Percentiles rank a stretch among this genome's conserved stretches.
phyloP scores from a whole-genome alignment of 2,888 invertebrate species.

The Heliconius hortense region DNA sequence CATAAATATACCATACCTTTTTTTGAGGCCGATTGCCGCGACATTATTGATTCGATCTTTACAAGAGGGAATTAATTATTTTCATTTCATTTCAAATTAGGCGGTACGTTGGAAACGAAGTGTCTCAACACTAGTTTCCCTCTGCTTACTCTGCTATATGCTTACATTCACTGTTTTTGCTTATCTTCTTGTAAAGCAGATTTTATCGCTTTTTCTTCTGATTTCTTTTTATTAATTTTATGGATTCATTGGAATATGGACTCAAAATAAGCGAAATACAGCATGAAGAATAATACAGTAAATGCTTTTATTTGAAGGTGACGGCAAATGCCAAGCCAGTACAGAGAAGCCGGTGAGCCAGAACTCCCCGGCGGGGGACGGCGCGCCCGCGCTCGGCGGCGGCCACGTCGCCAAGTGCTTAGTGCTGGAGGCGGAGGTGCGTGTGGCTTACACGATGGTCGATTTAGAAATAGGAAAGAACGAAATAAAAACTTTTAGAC shows the following conservation, averaged over 20 bases:
- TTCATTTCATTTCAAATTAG: too few species aligned
- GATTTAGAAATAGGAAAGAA: too few species aligned
- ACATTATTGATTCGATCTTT: too few species aligned
- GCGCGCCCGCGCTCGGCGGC: constrained; percentile 53
- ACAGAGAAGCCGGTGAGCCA: constrained; percentile 53
- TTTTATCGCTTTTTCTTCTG: neutral
- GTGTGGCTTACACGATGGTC: too few species aligned
- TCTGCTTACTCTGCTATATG: neutral
- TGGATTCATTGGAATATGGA: neutral
- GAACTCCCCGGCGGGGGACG: constrained; percentile 71
- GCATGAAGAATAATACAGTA: neutral
- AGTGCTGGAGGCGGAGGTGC: constrained; percentile 66
- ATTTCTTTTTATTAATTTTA: neutral
- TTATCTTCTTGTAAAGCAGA: neutral
- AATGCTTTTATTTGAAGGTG: constrained; percentile 51
- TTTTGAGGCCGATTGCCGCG: too few species aligned
- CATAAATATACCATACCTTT: too few species aligned
- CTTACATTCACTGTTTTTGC: neutral
- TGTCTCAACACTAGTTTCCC: too few species aligned
- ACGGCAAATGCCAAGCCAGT: constrained; percentile 57
- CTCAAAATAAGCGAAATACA: neutral
- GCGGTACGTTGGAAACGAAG: too few species aligned
- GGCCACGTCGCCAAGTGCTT: constrained; percentile 65
- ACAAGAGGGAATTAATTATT: too few species aligned
- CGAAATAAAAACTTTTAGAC: too few species aligned